Percentiles rank a stretch among this genome's conserved stretches.
Conservation (phyloP, 2,888 invertebrate species). For the Phrixothrix hirtus region DNA sequence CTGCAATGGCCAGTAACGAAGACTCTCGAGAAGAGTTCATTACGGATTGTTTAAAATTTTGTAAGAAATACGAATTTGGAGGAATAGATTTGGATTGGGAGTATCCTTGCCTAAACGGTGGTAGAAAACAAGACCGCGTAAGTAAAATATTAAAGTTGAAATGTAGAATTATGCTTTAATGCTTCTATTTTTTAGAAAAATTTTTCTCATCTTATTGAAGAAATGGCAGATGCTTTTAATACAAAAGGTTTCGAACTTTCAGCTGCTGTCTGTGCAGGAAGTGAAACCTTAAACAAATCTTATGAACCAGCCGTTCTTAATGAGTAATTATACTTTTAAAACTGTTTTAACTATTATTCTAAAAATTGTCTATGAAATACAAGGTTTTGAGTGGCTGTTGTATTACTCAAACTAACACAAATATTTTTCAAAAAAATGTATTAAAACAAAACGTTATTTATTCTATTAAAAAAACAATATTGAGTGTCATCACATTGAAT, state of each 20-base stretch:
- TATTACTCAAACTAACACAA: too few species aligned
- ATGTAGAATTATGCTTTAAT: too few species aligned
- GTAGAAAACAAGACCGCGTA: constrained; percentile 50
- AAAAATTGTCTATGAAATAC: too few species aligned
- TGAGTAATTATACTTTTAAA: too few species aligned
- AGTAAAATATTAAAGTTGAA: constrained; percentile 55
- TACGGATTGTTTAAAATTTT: constrained; percentile 53
- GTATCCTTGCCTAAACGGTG: constrained; percentile 49
- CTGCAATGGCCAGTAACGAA: constrained; percentile 53
- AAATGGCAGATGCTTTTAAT: neutral
- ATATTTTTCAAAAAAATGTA: too few species aligned
- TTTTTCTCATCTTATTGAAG: constrained; percentile 36
- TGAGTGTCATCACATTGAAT: too few species aligned
- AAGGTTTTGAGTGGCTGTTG: too few species aligned
- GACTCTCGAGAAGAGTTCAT: constrained; percentile 53
- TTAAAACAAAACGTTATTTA: too few species aligned
- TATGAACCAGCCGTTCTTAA: neutral
- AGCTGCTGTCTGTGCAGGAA: neutral
- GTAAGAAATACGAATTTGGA: constrained; percentile 56
- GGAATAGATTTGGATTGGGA: constrained; percentile 61
- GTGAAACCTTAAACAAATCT: neutral
- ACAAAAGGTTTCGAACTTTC: neutral
- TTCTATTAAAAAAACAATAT: too few species aligned
- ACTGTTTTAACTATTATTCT: too few species aligned
- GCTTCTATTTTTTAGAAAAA: neutral